phyloP scores from a whole-genome alignment of 2,888 invertebrate genomes.

The Drosophila neoperkinsi region DNA sequence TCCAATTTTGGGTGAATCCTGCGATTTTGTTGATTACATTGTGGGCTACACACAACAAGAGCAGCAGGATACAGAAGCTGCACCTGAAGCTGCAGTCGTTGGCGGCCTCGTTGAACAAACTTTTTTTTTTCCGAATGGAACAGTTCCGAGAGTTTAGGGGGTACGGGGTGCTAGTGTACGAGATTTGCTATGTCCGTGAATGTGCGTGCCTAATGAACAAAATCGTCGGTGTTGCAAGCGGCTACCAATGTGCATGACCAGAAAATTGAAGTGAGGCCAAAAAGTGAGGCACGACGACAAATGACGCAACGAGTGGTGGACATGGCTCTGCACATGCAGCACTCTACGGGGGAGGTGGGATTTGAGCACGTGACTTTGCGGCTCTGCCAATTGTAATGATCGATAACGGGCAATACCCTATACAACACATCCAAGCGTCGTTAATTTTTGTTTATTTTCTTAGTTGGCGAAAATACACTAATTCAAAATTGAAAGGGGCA shows the following conservation, averaged over 20 bases:
- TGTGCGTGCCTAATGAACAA: slow-evolving; percentile 80
- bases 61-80: slow-evolving; percentile 1
- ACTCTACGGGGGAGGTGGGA: neutral
- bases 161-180: neutral
- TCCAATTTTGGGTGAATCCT: slow-evolving; percentile 68
- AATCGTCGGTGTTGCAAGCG: slow-evolving; percentile 67
- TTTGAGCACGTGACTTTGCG: slow-evolving; percentile 53
- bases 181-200: slow-evolving; percentile 28
- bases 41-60: slow-evolving; percentile 36
- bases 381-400: slow-evolving; percentile 72
- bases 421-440: slow-evolving; percentile 21
- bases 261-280: slow-evolving; percentile 76
- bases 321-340: slow-evolving; percentile 10
- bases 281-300: slow-evolving; percentile 72
- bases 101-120: slow-evolving; percentile 43
- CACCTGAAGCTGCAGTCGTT: slow-evolving; percentile 12
- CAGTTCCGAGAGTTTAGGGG: neutral
- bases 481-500: neutral
- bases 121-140: neutral
- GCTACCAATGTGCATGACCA: slow-evolving; percentile 79
- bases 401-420: slow-evolving; percentile 45
- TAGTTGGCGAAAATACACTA: neutral
- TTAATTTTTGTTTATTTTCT: slow-evolving; percentile 31
- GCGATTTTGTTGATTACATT: slow-evolving; percentile 79
- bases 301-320: slow-evolving; percentile 55